These are phyloP conservation scores for Zoanthus gigantus DNA, from an alignment of 92 coral and sea anemone species.

Conservation along the genomic window DNA sequence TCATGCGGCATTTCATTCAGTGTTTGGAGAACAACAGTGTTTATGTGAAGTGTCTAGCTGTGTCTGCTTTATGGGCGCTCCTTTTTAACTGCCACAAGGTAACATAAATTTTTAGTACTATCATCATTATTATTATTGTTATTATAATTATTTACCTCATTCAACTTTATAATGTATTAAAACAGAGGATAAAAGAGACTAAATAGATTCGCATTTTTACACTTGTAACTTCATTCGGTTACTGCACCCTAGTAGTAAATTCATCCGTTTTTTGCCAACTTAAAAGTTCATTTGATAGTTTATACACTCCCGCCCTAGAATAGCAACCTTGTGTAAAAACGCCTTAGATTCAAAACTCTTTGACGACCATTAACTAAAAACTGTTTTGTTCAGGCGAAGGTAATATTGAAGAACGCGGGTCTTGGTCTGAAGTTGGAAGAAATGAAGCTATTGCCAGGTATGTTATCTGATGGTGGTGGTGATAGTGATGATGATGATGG, in stretches of 20 bases:
- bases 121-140: too few relatives aligned
- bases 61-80: constrained; percentile 90
- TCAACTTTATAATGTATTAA: too few relatives aligned
- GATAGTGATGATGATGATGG: background rate
- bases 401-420: constrained; percentile 35
- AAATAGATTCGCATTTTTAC: too few relatives aligned
- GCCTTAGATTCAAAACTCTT: background rate
- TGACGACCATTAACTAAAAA: background rate
- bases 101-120: background rate
- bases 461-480: background rate
- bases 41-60: constrained; percentile 77
- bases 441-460: constrained; percentile 23
- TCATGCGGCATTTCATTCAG: constrained; percentile 73
- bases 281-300: too few relatives aligned
- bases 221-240: too few relatives aligned
- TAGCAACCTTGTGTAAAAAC: too few relatives aligned
- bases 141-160: too few relatives aligned
- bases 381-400: constrained; percentile 20
- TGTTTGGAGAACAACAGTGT: constrained; percentile 61
- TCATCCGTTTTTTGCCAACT: too few relatives aligned
- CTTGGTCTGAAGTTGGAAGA: constrained; percentile 28
- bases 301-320: too few relatives aligned
- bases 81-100: constrained; percentile 94
- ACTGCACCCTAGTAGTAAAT: too few relatives aligned
- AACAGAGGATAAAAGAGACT: too few relatives aligned